These are phyloP conservation scores for Forbesichthys agassizii DNA, from an alignment of 2,113 vertebrate genomes.

Conservation along the genomic window DNA sequence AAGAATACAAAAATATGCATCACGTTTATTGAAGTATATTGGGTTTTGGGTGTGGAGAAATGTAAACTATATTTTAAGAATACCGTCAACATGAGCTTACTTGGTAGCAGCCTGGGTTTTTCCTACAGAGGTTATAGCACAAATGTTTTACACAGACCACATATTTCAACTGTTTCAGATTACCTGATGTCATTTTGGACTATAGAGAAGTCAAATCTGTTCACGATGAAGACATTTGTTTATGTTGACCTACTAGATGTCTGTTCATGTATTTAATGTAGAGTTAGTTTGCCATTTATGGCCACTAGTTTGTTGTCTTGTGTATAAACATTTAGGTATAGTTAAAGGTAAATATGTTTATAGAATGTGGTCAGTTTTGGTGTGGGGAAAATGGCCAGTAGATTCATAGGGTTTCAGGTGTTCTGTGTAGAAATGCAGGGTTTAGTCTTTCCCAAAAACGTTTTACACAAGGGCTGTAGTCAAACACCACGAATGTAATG, in stretches of 20 bases:
- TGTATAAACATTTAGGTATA: no score
- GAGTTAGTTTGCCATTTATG: constrained; percentile 17
- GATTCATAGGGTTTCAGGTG: neutral
- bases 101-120: constrained; percentile 69
- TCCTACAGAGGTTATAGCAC: constrained; percentile 76
- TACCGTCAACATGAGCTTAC: constrained; percentile 49
- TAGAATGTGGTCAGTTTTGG: neutral
- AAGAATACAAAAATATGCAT: constrained; percentile 56
- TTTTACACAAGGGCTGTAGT: neutral
- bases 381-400: neutral
- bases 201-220: constrained; percentile 24
- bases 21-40: constrained; percentile 75
- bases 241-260: constrained; percentile 39
- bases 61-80: constrained; percentile 79
- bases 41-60: constrained; percentile 62
- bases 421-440: constrained; percentile 7
- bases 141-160: constrained; percentile 66
- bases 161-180: constrained; percentile 66
- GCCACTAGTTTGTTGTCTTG: neutral
- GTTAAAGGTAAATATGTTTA: neutral
- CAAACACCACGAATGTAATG: neutral
- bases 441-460: constrained; percentile 5
- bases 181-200: constrained; percentile 71
- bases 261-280: constrained; percentile 29
- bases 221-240: constrained; percentile 32